These are phyloP conservation scores for Phylloscopus trochilus DNA, from an alignment of 2,113 vertebrate genomes.

Conservation along the genomic window DNA sequence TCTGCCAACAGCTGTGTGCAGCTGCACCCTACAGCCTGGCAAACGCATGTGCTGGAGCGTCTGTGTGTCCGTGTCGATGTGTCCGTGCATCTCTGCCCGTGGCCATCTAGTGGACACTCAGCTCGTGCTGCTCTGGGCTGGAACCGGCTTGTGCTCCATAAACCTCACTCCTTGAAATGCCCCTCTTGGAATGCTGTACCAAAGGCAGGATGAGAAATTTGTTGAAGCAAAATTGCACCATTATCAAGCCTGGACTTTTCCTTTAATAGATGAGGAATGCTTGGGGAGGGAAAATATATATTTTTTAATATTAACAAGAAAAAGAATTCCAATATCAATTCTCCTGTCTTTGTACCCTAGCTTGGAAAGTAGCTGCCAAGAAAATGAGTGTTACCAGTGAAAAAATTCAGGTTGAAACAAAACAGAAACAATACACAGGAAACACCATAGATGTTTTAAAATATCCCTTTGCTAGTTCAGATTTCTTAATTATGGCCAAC, in stretches of 20 bases:
- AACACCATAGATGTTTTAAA: background rate
- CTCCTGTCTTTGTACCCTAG: background rate
- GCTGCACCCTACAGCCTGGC: background rate
- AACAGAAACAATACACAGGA: background rate
- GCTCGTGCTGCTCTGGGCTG: background rate
- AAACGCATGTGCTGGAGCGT: background rate
- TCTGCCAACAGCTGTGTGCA: background rate
- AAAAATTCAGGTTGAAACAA: background rate
- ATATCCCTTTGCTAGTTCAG: background rate
- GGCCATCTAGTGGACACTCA: conserved; percentile 53
- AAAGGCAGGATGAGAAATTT: background rate
- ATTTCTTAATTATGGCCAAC: background rate
- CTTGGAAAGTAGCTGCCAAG: background rate
- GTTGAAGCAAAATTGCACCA: background rate
- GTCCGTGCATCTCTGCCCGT: background rate
- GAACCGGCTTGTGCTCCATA: background rate
- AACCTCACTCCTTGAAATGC: background rate
- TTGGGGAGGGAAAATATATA: background rate
- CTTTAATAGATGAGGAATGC: background rate
- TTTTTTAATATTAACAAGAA: background rate
- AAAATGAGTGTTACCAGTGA: background rate
- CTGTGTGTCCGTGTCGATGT: background rate
- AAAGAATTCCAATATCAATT: background rate
- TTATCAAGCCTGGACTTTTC: background rate
- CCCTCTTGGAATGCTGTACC: background rate